Base-by-base conservation (phyloP, 2,888 invertebrate species). In the Hololepta plana region DNA sequence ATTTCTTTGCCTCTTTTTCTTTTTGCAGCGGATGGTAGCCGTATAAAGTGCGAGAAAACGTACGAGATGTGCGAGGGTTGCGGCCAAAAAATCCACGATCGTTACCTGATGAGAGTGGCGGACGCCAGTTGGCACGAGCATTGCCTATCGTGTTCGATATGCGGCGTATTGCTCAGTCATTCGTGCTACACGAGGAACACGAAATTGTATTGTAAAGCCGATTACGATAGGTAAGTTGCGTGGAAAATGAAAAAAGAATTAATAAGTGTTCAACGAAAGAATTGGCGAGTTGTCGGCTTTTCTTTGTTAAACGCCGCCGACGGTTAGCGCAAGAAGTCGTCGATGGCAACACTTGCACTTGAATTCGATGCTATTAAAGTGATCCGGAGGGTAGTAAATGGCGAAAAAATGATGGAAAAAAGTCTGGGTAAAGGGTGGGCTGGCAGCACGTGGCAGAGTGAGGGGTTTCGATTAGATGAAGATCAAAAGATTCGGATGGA, bases 61-160 rank as follows among this genome's bases (percentile, higher is more conserved):
- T 77, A 76, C 38, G 84, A 87, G 55, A 72, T 80, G 46, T 96
- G 95, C 59, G 87, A 88, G 44, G 88, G 88, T 27, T 96, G 96
- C 59, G 84, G 87, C 9, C 81, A 81, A 51, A 82, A 85, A 57
- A 96, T 96, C 45, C 74, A 84, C 49, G 95, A 95, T 61, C 72
- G 90, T 31, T 96, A 85, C 61, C 68, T 95, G 46, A 82, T 93
- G 76, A 69, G 90, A 47, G 90, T 95, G 23, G 80, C 84, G 25
- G 91, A 93, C 45, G 67, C 85, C 31, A 85, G 84, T 47, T 96
- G 91, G 81, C 96, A 96, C 61, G 91, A 93, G 49, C 79, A 80
- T 49, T 98, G 98, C 59, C 71, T 98, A 35, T 76, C 81, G 44
- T 98, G 98, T 61, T 77, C 81, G 47, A 88, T 88, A 35, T 98